Percentiles rank a stretch among this genome's conserved stretches.
Conservation (phyloP, 1,140 invertebrate genomes). For the Drosophila erecta region DNA sequence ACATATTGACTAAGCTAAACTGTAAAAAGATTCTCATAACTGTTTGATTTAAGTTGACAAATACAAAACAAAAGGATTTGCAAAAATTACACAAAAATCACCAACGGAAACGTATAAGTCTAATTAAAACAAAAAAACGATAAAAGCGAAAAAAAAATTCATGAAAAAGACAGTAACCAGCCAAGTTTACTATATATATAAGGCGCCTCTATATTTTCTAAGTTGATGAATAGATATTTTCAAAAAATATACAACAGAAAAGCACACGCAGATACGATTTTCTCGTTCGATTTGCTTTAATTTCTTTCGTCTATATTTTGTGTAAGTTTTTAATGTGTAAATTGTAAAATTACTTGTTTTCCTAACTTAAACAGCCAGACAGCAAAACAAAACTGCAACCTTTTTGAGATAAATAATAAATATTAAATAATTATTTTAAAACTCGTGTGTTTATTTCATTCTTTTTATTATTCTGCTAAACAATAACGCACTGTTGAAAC, state of each 20-base stretch:
- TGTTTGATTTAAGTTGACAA: slow-evolving; percentile 68
- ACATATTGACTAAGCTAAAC: slow-evolving; percentile 71
- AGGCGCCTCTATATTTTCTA: slow-evolving; percentile 15
- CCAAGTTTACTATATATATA: slow-evolving; percentile 64
- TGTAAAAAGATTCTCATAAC: slow-evolving; percentile 82
- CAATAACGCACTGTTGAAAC: too few relatives aligned
- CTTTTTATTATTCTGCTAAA: too few relatives aligned
- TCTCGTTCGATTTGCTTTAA: slow-evolving; percentile 20
- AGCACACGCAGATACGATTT: slow-evolving; percentile 9
- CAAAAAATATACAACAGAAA: slow-evolving; percentile 50
- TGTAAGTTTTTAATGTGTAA: slow-evolving; percentile 74
- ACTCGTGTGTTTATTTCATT: slow-evolving; percentile 10
- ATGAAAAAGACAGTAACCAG: slow-evolving; percentile 32
- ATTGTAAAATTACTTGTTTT: slow-evolving; percentile 81
- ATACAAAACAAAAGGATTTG: slow-evolving; percentile 3
- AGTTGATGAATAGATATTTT: slow-evolving; percentile 46
- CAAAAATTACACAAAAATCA: slow-evolving; percentile 10
- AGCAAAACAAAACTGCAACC: slow-evolving; percentile 58
- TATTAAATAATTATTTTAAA: slow-evolving; percentile 78
- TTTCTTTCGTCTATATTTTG: slow-evolving; percentile 37
- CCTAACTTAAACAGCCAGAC: slow-evolving; percentile 69
- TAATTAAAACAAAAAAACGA: slow-evolving; percentile 17
- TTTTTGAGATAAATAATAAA: slow-evolving; percentile 76
- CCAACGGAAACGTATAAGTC: slow-evolving; percentile 15
- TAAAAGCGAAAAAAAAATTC: not conserved